These are phyloP conservation scores for Pachyuromys duprasi DNA, from an alignment of 2,797 vertebrate species.

Conservation along the genomic window DNA sequence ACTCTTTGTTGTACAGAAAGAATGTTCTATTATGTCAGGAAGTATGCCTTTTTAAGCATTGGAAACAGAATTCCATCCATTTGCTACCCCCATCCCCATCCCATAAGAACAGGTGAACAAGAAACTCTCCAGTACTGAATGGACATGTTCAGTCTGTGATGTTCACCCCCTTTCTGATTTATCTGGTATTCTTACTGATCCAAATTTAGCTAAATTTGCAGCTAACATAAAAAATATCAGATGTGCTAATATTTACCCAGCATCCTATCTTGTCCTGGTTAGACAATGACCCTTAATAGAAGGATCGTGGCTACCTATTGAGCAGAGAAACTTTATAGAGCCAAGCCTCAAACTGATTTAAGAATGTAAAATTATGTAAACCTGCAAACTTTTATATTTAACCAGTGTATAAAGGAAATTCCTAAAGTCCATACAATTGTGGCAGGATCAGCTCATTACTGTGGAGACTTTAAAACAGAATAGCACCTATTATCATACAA, in stretches of 20 bases:
- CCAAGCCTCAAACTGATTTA: neutral
- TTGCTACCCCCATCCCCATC: neutral
- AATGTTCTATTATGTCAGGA: neutral
- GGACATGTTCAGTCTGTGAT: neutral
- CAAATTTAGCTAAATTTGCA: neutral
- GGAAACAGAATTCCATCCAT: slow-evolving; percentile 9
- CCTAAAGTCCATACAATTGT: neutral
- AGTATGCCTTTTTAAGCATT: neutral
- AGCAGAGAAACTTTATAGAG: neutral
- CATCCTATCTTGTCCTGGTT: neutral
- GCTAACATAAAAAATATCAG: neutral
- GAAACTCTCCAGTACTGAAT: neutral
- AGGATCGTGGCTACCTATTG: neutral
- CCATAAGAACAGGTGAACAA: neutral
- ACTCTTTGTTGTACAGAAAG: neutral
- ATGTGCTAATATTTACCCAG: neutral
- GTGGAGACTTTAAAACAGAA: neutral
- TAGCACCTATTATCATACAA: neutral
- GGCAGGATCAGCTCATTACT: neutral
- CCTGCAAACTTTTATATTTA: slow-evolving; percentile 6
- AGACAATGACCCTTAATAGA: neutral
- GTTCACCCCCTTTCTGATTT: neutral
- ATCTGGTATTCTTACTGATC: neutral
- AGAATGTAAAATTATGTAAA: slow-evolving; percentile 30
- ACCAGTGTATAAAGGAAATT: neutral